phyloP scores from a whole-genome alignment of 2,797 vertebrate species.

The Phalanger gymnotis region DNA sequence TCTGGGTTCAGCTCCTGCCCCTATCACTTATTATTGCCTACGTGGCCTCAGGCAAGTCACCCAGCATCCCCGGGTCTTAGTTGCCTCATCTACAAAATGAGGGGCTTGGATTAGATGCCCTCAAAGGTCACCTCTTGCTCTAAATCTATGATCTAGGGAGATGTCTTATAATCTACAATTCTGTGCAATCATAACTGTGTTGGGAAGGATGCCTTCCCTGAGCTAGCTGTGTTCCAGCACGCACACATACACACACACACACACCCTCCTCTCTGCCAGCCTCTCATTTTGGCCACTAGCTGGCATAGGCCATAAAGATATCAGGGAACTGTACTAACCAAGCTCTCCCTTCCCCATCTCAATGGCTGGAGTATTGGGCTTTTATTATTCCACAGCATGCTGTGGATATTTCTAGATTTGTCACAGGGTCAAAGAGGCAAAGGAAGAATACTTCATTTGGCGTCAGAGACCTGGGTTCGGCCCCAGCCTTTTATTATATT shows the following conservation, averaged over 20 bases:
- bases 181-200: background rate
- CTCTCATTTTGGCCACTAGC: background rate
- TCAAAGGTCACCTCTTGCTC: background rate
- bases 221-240: background rate
- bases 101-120: background rate
- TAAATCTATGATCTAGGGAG: background rate
- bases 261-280: background rate
- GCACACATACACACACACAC: background rate
- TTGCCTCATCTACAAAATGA: background rate
- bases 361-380: background rate
- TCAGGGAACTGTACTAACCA: background rate
- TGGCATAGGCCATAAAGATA: background rate
- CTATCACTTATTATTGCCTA: background rate
- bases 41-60: background rate
- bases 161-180: background rate
- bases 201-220: background rate
- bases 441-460: too few relatives aligned
- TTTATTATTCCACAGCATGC: too few relatives aligned
- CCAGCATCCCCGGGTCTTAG: background rate
- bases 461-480: too few relatives aligned
- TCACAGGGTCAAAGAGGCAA: too few relatives aligned
- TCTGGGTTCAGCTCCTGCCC: background rate
- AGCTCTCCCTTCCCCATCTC: background rate
- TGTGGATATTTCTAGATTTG: too few relatives aligned
- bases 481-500: too few relatives aligned